Evolutionary conservation across 2,888 invertebrate species (phyloP), one percentile per base, ranked within the genome.

Genomic region (Cryptus viduatorius): DNA sequence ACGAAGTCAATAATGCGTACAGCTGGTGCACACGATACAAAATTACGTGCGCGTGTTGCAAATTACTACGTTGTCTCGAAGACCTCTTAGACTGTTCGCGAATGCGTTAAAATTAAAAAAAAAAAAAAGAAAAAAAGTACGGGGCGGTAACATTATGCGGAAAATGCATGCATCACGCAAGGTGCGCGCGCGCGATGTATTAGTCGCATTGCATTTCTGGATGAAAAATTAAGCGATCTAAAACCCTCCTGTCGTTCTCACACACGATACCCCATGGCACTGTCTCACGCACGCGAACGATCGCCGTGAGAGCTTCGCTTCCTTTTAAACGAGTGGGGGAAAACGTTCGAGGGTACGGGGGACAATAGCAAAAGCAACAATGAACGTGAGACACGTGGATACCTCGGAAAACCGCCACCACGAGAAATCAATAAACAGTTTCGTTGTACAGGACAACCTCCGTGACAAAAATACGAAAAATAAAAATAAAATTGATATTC

Each of bases 391-490:
- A 19, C 48, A 68, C 48, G 48, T 68, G 68, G 48, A 14, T 14
- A 24, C 29, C 14, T 24, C 8, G 24, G n/a, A 48, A 50, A 24
- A n/a, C n/a, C 31, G 29, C 24, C 12, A n/a, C 10, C 1, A 10
- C 29, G 48, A 48, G 16, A 50, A 68, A 50, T 68, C 68, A 16
- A 68, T 68, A 68, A 68, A n/a, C 29, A n/a, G 29, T 12, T 4
- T 48, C 48, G 50, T 2, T 29, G 8, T 29, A 10, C 12, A 68
- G 29, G 5, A 48, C 14, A 19, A 3, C 37, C 0, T 8, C 0
- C 4, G 37, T 8, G 37, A 37, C 37, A 37, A 37, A 7, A 37
- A 37, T 7, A 37, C 37, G 1, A 37, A 7, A 37, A 37, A 37
- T 37, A 37, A 37, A 37, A 37, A 37, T 37, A 37, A 37, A 37